Conservation (phyloP, 2,113 vertebrate genomes). For the human region GRCh38 chr3:137506501-137507000, state of each 20-base stretch:
- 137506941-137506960: neutral
- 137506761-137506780: conserved; percentile 22
- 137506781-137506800: neutral
- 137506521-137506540: neutral
- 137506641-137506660: neutral
- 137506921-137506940: neutral
- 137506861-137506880: neutral
- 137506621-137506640: neutral
- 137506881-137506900: neutral
- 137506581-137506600: neutral
- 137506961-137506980: neutral
- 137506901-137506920: neutral
- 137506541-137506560: neutral
- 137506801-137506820: neutral
- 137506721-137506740: neutral
- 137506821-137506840: neutral
- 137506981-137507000: neutral
- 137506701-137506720: conserved; percentile 15
- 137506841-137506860: neutral
- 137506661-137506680: neutral
- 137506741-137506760: neutral
- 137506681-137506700: neutral
- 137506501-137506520: neutral
- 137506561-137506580: neutral
- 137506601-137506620: neutral